Evolutionary conservation across 1,140 invertebrate genomes (phyloP).

Genomic region (Temnothorax curvispinosus): DNA sequence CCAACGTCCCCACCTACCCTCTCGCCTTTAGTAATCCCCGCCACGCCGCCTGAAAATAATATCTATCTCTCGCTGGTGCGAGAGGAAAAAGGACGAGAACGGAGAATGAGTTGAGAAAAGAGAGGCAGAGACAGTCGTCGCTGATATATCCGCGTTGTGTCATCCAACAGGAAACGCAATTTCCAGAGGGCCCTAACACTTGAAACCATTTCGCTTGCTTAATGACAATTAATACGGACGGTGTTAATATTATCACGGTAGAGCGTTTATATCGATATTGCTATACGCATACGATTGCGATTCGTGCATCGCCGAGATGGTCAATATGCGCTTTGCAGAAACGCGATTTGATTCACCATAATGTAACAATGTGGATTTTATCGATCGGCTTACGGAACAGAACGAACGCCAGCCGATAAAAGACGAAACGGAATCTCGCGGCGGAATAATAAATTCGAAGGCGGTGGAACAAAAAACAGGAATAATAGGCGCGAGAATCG

Average conservation of each 20-base stretch:
- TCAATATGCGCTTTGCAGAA: constrained; percentile 1
- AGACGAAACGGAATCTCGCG: constrained; percentile 66
- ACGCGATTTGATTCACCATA: constrained; percentile 45
- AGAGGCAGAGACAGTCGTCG: constrained; percentile 50
- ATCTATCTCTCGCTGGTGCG: constrained; percentile 78
- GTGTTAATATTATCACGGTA: not conserved
- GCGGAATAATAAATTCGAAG: constrained; percentile 71
- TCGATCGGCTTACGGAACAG: constrained; percentile 55
- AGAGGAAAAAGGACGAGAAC: constrained; percentile 42
- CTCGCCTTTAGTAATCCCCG: constrained; percentile 67
- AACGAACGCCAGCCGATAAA: constrained; percentile 55
- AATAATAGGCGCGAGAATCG: constrained; percentile 73
- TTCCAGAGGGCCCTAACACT: constrained; percentile 30
- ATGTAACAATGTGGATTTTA: constrained; percentile 56
- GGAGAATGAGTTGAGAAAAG: constrained; percentile 59
- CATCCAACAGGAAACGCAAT: constrained; percentile 66
- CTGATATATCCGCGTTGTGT: constrained; percentile 73
- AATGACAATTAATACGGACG: constrained; percentile 59
- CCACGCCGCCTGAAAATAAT: constrained; percentile 80
- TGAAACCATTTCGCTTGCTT: constrained; percentile 38
- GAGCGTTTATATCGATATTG: not conserved
- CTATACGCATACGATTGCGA: not conserved
- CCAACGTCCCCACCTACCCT: constrained; percentile 66
- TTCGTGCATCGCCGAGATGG: not conserved
- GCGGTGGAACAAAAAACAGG: constrained; percentile 66